Percentiles rank a stretch among this genome's conserved stretches.
phyloP scores from a whole-genome alignment of 2,888 invertebrate genomes.

The Drosophila borborema region DNA sequence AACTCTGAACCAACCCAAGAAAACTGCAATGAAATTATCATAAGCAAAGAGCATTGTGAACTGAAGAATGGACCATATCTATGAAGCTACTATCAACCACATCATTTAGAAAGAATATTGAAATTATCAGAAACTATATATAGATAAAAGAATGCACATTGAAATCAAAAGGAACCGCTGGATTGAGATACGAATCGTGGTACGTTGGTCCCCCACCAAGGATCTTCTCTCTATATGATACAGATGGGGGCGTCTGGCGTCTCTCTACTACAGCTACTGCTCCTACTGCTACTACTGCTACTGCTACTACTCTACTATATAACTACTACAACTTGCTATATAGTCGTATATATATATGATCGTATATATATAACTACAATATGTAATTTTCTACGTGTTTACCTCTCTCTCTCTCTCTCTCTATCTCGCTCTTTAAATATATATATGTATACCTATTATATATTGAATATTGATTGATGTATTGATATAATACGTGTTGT shows the following conservation, averaged over 20 bases:
- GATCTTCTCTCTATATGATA: constrained; percentile 47
- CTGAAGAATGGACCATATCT: constrained; percentile 30
- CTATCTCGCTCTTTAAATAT: constrained; percentile 28
- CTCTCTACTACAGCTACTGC: constrained; percentile 40
- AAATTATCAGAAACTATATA: constrained; percentile 3
- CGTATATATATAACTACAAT: constrained; percentile 52
- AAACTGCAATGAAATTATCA: constrained; percentile 1
- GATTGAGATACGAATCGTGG: constrained; percentile 53
- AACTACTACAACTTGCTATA: constrained; percentile 58
- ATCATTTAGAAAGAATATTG: constrained; percentile 10
- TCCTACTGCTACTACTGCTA: constrained; percentile 39
- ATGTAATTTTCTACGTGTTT: constrained; percentile 75
- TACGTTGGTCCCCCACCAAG: constrained; percentile 57
- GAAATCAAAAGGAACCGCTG: constrained; percentile 35
- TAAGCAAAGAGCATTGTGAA: constrained; percentile 36
- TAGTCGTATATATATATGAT: constrained; percentile 62
- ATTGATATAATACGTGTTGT: constrained; percentile 70
- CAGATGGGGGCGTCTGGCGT: constrained; percentile 58
- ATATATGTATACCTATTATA: constrained; percentile 29
- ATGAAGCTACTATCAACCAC: constrained; percentile 12
- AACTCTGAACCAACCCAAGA: constrained; percentile 17
- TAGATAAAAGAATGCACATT: neutral
- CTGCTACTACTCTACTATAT: constrained; percentile 38
- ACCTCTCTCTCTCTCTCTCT: constrained; percentile 32
- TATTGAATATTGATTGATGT: constrained; percentile 43